Conservation (phyloP, 2,888 invertebrate genomes). For the Pseudococcus viburni region DNA sequence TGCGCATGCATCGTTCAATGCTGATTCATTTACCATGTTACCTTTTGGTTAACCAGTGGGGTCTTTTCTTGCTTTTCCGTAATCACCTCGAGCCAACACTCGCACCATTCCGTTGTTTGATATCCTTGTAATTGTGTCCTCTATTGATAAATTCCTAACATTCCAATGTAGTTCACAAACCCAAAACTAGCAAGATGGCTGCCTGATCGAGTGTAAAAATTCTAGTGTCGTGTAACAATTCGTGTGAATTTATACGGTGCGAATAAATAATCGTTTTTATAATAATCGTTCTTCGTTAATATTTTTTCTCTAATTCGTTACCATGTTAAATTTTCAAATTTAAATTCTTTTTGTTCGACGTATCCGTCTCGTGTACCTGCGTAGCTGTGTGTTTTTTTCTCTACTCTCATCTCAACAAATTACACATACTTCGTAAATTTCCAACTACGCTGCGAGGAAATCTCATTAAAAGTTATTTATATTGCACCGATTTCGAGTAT, state of each 20-base stretch:
- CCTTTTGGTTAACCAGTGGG: no score
- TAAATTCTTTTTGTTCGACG: background rate
- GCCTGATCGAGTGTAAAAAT: constrained; percentile 53
- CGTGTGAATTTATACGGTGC: constrained; percentile 46
- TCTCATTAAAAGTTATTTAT: background rate
- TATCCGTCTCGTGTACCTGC: background rate
- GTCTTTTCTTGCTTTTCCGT: no score
- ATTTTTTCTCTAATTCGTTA: background rate
- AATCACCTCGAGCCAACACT: background rate
- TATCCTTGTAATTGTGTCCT: constrained; percentile 56
- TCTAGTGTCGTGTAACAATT: constrained; percentile 56
- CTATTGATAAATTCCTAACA: constrained; percentile 66
- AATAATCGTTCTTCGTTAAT: background rate
- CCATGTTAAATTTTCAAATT: background rate
- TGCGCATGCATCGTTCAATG: no score
- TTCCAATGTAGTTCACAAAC: constrained; percentile 67
- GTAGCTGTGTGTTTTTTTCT: background rate
- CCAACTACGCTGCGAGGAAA: background rate
- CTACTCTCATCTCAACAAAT: background rate
- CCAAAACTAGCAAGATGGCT: constrained; percentile 65
- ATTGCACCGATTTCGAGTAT: background rate
- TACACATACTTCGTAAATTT: background rate
- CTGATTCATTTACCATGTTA: no score
- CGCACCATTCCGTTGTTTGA: background rate
- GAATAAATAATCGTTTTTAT: background rate